Conservation (phyloP, 2,113 vertebrate species). For the Rhegmatorhina hoffmannsi region DNA sequence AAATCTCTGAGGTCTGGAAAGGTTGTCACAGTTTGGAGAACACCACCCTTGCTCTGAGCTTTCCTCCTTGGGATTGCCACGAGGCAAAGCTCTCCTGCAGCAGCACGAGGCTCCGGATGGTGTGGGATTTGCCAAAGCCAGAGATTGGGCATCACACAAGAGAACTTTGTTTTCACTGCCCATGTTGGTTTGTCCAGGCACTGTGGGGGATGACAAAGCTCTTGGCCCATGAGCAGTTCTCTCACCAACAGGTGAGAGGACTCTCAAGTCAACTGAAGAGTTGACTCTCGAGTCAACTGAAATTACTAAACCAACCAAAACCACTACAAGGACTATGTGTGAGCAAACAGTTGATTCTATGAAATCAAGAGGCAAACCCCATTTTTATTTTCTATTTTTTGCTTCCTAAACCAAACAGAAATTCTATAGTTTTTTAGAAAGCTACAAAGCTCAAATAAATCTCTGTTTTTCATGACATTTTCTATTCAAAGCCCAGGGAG, state of each 20-base stretch:
- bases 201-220: constrained; percentile 56
- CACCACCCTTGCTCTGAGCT: background rate
- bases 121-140: constrained; percentile 1
- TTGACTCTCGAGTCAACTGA: constrained; percentile 32
- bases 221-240: constrained; percentile 33
- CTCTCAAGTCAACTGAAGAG: constrained; percentile 30
- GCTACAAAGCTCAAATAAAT: background rate
- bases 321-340: constrained; percentile 18
- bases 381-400: constrained; percentile 42
- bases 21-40: background rate
- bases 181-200: constrained; percentile 35
- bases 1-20: background rate
- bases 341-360: background rate
- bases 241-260: constrained; percentile 58
- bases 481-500: constrained; percentile 22
- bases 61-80: background rate
- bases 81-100: background rate
- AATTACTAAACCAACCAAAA: constrained; percentile 52
- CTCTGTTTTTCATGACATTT: background rate
- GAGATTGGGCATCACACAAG: constrained; percentile 20
- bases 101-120: background rate
- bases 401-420: background rate
- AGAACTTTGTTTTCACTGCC: constrained; percentile 60
- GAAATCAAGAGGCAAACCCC: constrained; percentile 43
- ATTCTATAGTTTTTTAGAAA: background rate